These are phyloP conservation scores for Phymanthus crucifer DNA, from an alignment of 92 coral and sea anemone species.

Conservation along the genomic window DNA sequence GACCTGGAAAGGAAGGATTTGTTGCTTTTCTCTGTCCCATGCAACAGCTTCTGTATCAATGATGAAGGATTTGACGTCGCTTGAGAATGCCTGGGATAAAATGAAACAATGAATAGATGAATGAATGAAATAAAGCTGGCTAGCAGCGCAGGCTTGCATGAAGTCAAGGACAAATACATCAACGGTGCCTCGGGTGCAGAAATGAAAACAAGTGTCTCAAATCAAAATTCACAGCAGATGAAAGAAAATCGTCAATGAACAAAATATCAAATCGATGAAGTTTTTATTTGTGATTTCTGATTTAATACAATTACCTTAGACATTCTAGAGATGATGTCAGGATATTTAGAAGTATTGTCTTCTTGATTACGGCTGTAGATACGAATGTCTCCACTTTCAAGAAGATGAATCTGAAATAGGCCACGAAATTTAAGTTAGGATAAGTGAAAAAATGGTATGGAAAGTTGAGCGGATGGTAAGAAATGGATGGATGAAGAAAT, in stretches of 20 bases:
- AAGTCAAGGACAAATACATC: too few species aligned
- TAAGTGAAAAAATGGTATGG: not conserved
- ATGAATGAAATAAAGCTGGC: not conserved
- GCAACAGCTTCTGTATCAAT: conserved; percentile 97
- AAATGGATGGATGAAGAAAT: not conserved
- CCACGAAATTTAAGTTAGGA: too few species aligned
- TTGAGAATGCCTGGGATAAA: conserved; percentile 50
- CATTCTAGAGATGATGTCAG: conserved; percentile 94
- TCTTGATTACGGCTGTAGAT: conserved; percentile 97
- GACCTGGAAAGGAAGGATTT: conserved; percentile 96
- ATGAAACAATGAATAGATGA: not conserved
- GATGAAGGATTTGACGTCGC: conserved; percentile 84
- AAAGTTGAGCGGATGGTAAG: not conserved
- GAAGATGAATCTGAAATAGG: conserved; percentile 92
- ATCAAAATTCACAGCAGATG: too few species aligned
- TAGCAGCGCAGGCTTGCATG: too few species aligned
- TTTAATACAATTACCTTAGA: conserved; percentile 68
- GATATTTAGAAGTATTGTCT: conserved; percentile 94
- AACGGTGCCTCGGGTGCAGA: too few species aligned
- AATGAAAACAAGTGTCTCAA: too few species aligned
- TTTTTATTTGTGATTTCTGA: not conserved
- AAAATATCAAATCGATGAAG: not conserved
- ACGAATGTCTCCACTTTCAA: conserved; percentile 81
- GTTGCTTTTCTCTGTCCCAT: conserved; percentile 97
- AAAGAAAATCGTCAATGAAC: not conserved